These are phyloP conservation scores for Nibea coibor DNA, from an alignment of 2,113 vertebrate genomes.

Conservation along the genomic window DNA sequence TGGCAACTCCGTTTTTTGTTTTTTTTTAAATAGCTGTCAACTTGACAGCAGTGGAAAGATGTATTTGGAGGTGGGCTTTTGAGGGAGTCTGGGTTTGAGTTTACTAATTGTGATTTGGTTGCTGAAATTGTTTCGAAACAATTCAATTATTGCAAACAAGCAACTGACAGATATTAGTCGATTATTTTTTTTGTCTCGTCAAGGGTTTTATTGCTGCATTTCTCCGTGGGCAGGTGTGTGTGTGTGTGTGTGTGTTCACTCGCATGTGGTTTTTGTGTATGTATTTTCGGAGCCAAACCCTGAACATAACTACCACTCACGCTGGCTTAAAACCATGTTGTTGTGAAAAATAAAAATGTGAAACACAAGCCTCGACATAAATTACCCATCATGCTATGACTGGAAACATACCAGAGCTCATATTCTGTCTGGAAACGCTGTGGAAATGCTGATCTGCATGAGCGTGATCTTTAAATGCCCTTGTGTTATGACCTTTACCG, in stretches of 20 bases:
- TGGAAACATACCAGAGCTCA: constrained; percentile 7
- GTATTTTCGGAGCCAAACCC: constrained; percentile 17
- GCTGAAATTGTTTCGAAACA: constrained; percentile 33
- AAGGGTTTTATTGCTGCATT: not conserved
- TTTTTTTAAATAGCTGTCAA: constrained; percentile 66
- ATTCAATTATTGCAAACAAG: constrained; percentile 41
- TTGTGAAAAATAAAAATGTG: not conserved
- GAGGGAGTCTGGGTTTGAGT: constrained; percentile 18
- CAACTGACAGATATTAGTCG: constrained; percentile 12
- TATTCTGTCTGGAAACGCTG: constrained; percentile 9
- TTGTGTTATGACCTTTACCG: constrained; percentile 52
- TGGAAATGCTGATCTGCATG: constrained; percentile 23
- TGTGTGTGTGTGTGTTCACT: constrained; percentile 18
- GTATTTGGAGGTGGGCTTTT: constrained; percentile 46
- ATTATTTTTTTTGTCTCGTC: not conserved
- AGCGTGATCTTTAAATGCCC: constrained; percentile 44
- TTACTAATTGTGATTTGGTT: constrained; percentile 53
- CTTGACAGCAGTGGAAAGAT: constrained; percentile 51
- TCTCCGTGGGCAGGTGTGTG: constrained; percentile 5
- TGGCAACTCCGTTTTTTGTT: constrained; percentile 59
- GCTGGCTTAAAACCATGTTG: not conserved
- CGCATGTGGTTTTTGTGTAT: not conserved
- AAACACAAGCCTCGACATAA: constrained; percentile 17
- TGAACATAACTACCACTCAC: constrained; percentile 13
- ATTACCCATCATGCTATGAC: constrained; percentile 19